Conservation (phyloP, 1,140 invertebrate genomes). For the Ylistrum balloti region DNA sequence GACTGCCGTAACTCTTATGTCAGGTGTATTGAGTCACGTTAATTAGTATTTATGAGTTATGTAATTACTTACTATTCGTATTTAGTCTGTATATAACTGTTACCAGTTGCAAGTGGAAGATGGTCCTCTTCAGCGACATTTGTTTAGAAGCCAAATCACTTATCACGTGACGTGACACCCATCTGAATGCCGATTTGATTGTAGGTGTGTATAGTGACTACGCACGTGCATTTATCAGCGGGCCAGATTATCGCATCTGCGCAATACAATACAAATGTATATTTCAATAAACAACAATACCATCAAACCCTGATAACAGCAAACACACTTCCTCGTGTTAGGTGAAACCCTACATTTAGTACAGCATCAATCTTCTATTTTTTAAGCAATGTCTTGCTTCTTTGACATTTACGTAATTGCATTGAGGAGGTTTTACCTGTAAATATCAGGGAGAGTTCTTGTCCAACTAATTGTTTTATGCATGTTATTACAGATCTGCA, state of each 20-base stretch:
- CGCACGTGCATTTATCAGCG: background rate
- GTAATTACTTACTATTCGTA: background rate
- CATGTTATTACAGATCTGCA: background rate
- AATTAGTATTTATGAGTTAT: slow-evolving; percentile 14
- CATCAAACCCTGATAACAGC: background rate
- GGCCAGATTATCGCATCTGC: background rate
- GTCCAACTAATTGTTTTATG: background rate
- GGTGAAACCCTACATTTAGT: background rate
- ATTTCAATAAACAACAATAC: background rate
- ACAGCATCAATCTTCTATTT: background rate
- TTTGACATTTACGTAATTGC: slow-evolving; percentile 27
- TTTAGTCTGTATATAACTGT: background rate
- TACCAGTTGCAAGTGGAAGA: background rate
- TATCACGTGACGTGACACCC: background rate
- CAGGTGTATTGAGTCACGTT: background rate
- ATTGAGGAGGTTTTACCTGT: background rate
- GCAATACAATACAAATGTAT: background rate
- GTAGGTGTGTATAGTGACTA: background rate
- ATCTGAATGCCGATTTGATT: background rate
- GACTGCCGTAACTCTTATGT: background rate
- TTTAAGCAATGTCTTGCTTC: background rate
- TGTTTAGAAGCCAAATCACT: background rate
- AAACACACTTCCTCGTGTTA: background rate
- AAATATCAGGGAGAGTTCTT: background rate
- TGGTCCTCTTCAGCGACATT: background rate